Base-by-base conservation (phyloP, 2,797 vertebrate genomes). In the Tamandua tetradactyla region DNA sequence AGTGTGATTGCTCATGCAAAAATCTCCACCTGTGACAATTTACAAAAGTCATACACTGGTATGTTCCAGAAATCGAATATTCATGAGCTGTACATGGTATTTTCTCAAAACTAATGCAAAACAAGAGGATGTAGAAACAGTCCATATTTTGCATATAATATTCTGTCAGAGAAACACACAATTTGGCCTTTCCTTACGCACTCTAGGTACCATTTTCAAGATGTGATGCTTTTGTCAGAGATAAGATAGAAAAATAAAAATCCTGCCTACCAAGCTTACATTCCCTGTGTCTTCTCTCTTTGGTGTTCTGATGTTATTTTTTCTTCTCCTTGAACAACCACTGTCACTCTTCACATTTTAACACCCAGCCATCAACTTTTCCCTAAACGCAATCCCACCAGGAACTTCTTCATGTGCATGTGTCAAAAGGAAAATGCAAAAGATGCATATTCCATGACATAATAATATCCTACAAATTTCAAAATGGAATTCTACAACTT, bases 301-400 rank as follows among this genome's bases (percentile, higher is more conserved):
- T 76, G 82, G 86, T 78, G 96, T 97, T 95, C 94, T 71, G 82
- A 92, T 44, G 69, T 5, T 13, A 23, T 14, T 79, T 94, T 95
- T 79, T 81, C 44, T 22, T 2, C 14, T 61, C 5, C 92, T 86
- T 84, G 59, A 94, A 94, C 55, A 92, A 93, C 91, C n/a, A 4
- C 91, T 97, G 82, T 91, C 93, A 95, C 83, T 97, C 94, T 94
- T 96, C 94, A 96, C 95, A 96, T 95, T 97, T 95, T 97, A 96
- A 84, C 94, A 96, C 79, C 37, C 86, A 84, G 86, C 71, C 81
- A 94, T 97, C 90, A 95, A 94, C 74, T 89, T 96, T 94, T 95
- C 78, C 30, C 85, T 85, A 96, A 96, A 96, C 84, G 90, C 85
- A 95, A 55, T 96, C 94, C 96, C 69, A 97, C 92, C 86, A 94